phyloP scores from a whole-genome alignment of 2,797 vertebrate genomes.

The Argya squamiceps region DNA sequence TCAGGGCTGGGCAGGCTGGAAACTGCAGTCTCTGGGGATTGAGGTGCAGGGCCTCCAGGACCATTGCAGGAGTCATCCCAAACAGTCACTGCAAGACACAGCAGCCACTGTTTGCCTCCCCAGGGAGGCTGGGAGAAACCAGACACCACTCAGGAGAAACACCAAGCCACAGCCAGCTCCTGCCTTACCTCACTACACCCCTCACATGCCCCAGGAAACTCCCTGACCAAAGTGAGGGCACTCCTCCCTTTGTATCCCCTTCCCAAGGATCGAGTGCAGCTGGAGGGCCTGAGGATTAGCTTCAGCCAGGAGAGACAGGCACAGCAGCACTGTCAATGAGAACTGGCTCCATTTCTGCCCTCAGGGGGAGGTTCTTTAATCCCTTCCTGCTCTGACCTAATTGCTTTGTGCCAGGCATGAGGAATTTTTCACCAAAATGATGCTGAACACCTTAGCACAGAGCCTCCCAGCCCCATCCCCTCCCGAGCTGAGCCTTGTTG shows the following conservation, averaged over 20 bases:
- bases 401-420: background rate
- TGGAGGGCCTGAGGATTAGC: background rate
- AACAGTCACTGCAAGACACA: background rate
- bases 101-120: background rate
- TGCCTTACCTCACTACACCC: background rate
- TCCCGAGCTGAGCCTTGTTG: background rate
- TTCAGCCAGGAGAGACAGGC: background rate
- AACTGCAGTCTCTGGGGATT: too few relatives aligned
- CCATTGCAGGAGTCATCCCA: background rate
- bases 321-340: background rate
- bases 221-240: accelerated
- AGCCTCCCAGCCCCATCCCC: background rate
- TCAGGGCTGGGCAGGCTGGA: background rate
- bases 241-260: background rate
- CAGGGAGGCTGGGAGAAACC: background rate
- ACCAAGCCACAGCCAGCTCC: background rate
- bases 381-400: background rate
- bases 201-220: accelerated
- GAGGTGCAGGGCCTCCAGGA: background rate
- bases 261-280: background rate
- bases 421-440: background rate
- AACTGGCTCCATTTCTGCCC: background rate
- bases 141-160: background rate
- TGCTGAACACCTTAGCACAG: background rate
- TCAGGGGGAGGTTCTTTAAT: background rate